A percentile compares a stretch with the other conserved stretches of the same genome.
These are phyloP conservation scores for Maccullochella peelii DNA, from an alignment of 2,113 vertebrate genomes.

Conservation along the genomic window DNA sequence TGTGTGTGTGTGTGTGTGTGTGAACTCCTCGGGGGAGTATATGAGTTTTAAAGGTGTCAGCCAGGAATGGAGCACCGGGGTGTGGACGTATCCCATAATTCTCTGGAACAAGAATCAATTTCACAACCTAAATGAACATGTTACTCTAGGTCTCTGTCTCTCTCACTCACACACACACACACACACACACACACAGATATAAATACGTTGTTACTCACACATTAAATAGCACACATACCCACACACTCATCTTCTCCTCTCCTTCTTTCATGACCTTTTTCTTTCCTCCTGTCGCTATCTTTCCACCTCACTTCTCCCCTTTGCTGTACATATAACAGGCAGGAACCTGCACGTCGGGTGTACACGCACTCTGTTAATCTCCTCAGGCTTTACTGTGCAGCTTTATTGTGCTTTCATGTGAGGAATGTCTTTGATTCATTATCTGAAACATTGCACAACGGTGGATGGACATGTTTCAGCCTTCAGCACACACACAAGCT, in stretches of 20 bases:
- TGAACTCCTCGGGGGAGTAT: constrained; percentile 22
- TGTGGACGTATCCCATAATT: constrained; percentile 58
- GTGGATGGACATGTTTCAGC: neutral
- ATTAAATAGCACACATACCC: neutral
- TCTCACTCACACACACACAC: constrained; percentile 1
- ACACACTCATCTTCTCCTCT: neutral
- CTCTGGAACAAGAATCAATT: constrained; percentile 37
- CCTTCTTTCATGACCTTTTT: neutral
- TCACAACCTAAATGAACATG: constrained; percentile 29
- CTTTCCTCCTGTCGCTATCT: neutral
- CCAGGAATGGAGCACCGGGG: constrained; percentile 44
- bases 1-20: neutral
- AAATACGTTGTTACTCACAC: neutral
- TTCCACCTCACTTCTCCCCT: neutral
- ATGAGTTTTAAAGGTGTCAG: constrained; percentile 45
- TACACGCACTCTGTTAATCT: constrained; percentile 35
- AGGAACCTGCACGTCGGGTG: constrained; percentile 22
- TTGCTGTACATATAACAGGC: constrained; percentile 12
- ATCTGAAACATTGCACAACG: constrained; percentile 48
- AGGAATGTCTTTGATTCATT: constrained; percentile 56
- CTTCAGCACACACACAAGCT: neutral
- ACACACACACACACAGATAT: constrained; percentile 16
- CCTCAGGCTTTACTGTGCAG: constrained; percentile 48
- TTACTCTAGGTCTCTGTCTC: neutral
- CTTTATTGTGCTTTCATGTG: constrained; percentile 54